Evolutionary conservation across 92 coral and sea anemone species (phyloP).

Genomic region (Zoanthus gigantus): DNA sequence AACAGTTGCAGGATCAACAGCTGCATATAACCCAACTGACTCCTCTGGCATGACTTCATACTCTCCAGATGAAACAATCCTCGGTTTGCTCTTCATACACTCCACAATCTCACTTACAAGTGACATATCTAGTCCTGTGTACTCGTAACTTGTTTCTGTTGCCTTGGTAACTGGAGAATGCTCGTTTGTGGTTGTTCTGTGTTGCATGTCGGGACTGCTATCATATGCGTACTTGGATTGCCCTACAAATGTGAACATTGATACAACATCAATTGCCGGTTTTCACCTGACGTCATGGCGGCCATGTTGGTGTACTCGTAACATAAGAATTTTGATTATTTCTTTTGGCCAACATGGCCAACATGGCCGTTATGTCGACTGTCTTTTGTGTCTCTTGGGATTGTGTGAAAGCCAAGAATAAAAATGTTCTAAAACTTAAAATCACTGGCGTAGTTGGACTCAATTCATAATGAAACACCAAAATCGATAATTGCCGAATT

Average conservation of each 20-base stretch:
- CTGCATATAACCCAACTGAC: background rate
- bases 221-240: conserved; percentile 76
- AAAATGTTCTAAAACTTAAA: too few species aligned
- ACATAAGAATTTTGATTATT: too few species aligned
- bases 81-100: conserved; percentile 52
- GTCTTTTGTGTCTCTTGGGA: too few species aligned
- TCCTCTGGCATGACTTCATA: conserved; percentile 1
- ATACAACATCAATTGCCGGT: too few species aligned
- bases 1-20: background rate
- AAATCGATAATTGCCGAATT: too few species aligned
- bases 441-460: too few species aligned
- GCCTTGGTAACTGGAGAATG: conserved; percentile 33
- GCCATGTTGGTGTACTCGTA: too few species aligned
- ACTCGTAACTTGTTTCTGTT: conserved; percentile 24
- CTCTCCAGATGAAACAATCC: background rate
- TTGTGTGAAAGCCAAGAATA: too few species aligned
- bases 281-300: too few species aligned
- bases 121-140: conserved; percentile 45
- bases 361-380: too few species aligned
- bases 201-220: conserved; percentile 19
- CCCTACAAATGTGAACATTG: conserved; percentile 32
- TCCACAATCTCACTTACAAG: conserved; percentile 70
- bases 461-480: too few species aligned
- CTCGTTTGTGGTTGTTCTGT: background rate
- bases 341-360: too few species aligned